Evolutionary conservation across 1,140 invertebrate genomes (phyloP).

Genomic region (Andricus grossulariae): DNA sequence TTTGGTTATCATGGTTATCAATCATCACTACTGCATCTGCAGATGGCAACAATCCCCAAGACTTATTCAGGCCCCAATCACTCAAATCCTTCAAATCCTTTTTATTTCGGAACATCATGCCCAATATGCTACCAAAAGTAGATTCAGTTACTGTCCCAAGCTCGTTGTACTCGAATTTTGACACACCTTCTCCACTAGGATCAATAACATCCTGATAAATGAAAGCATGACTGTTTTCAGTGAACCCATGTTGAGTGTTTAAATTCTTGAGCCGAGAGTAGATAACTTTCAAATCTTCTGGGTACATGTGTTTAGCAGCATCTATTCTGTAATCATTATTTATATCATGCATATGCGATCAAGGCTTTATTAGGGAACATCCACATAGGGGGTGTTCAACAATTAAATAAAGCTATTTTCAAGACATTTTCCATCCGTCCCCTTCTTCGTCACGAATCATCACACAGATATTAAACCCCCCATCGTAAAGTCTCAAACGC

Average conservation of each 20-base stretch:
- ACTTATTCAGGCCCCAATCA: conserved; percentile 71
- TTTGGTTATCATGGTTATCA: conserved; percentile 82
- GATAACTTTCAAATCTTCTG: conserved; percentile 76
- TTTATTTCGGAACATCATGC: conserved; percentile 64
- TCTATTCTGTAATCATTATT: too few species aligned
- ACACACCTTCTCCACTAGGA: conserved; percentile 82
- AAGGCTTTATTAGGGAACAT: too few species aligned
- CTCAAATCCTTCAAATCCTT: conserved; percentile 75
- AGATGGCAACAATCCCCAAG: conserved; percentile 77
- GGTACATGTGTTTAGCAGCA: too few species aligned
- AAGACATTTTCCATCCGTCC: too few species aligned
- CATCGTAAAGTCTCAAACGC: too few species aligned
- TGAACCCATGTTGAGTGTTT: conserved; percentile 79
- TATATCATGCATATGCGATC: too few species aligned
- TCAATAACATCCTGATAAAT: conserved; percentile 92
- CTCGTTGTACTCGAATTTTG: conserved; percentile 80
- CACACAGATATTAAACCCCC: too few species aligned
- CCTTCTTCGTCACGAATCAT: too few species aligned
- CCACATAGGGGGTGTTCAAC: too few species aligned
- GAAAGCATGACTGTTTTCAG: conserved; percentile 79
- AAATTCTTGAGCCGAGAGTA: conserved; percentile 79
- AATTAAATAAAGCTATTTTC: too few species aligned
- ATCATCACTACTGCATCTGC: conserved; percentile 78
- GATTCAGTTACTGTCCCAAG: conserved; percentile 67
- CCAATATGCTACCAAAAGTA: conserved; percentile 73